A percentile compares a stretch with the other conserved stretches of the same genome.
Evolutionary conservation across 2,797 vertebrate species (phyloP).

Genomic region (Halcyon leucocephala): DNA sequence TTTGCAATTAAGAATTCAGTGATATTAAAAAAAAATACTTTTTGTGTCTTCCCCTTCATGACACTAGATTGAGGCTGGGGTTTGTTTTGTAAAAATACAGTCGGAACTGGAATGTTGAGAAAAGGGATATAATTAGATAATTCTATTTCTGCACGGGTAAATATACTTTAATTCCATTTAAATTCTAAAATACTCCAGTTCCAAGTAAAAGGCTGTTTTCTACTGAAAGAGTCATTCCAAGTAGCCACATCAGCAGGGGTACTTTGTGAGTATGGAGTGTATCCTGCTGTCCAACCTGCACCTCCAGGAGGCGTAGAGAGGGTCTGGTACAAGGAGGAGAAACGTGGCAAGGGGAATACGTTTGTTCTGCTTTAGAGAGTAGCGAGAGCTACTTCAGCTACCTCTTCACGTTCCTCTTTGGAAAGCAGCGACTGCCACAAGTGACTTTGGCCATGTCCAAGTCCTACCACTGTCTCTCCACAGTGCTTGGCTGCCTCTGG

Average conservation of each 20-base stretch:
- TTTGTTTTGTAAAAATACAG: neutral
- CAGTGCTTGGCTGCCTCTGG: neutral
- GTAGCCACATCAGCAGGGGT: too few species aligned
- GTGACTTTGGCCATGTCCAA: neutral
- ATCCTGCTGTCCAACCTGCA: neutral
- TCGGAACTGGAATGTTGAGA: neutral
- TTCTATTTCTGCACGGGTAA: neutral
- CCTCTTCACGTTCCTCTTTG: neutral
- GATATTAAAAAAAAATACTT: too few species aligned
- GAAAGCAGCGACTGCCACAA: neutral
- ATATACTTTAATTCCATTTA: neutral
- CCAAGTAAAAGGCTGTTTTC: neutral
- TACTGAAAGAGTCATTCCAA: neutral
- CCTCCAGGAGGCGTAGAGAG: neutral
- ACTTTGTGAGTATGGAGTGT: neutral
- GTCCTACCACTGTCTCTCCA: neutral
- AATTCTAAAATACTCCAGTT: neutral
- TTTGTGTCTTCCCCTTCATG: neutral
- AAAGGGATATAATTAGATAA: neutral
- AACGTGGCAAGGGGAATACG: neutral
- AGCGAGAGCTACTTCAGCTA: neutral
- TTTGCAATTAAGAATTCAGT: neutral
- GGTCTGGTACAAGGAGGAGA: neutral
- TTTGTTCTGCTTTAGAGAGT: neutral
- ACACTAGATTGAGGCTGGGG: neutral